Conservation (phyloP, 2,888 invertebrate species). For the Villa cingulata region DNA sequence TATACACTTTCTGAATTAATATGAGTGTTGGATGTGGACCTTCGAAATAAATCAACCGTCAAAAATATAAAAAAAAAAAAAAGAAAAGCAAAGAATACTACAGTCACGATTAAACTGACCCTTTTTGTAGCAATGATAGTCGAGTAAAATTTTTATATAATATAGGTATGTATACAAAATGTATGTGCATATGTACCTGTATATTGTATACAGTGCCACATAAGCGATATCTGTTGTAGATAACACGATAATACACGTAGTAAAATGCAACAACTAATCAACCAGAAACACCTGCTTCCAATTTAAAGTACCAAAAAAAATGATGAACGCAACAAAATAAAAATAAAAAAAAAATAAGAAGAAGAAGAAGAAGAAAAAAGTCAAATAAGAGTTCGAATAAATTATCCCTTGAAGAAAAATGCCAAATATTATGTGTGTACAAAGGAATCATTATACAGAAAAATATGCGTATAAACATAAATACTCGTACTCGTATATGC, state of each 20-base stretch:
- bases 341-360: neutral
- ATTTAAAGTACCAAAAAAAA: constrained; percentile 8
- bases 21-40: no score
- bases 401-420: neutral
- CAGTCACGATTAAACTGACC: neutral
- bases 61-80: neutral
- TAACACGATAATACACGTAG: no score
- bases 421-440: neutral
- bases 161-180: no score
- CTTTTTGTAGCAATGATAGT: neutral
- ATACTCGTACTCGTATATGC: neutral
- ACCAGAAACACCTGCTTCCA: constrained; percentile 13
- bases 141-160: no score
- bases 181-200: no score
- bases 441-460: no score
- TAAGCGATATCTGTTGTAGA: no score
- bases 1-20: no score
- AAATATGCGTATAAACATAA: no score
- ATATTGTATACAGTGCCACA: no score
- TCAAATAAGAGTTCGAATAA: neutral
- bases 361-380: neutral
- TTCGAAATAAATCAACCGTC: constrained; percentile 7
- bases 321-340: no score
- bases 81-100: neutral
- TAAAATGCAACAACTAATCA: constrained; percentile 7